Evolutionary conservation across 2,888 invertebrate genomes (phyloP), one percentile per base, ranked within the genome.

Genomic region (Cheilosia grossa): DNA sequence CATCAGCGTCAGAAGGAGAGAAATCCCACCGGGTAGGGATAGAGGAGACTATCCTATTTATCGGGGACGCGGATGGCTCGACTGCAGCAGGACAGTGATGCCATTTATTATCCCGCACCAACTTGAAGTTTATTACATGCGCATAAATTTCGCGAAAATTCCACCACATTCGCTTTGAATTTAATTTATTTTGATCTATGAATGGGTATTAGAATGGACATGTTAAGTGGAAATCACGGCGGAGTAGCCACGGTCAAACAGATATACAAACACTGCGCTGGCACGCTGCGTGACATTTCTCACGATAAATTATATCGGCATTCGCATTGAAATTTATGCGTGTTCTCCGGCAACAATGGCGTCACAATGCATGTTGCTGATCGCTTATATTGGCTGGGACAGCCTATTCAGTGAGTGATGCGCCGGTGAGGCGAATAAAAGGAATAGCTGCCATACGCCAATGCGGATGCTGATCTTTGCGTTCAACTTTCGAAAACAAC

Each of bases 41-140:
- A 69, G 44, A 56, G 42, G 30, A 49, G 59, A 63, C 66, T 79
- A 73, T 61, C 51, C 40, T 27, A 51, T 61, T 40, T 64, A 64
- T 54, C 58, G 44, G 27, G 59, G 42, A 53, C 37, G 63, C 47
- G 73, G 63, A 72, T 59, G 63, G n/a, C 44, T 64, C 70, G 37
- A 27, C 49, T 66, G 70, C 74, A 59, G 77, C 86, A 79, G 86
- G 70, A 82, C 66, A 75, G 61, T 78, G 54, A 80, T 86, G 83
- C 61, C 75, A 87, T 83, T 69, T 86, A 86, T 89, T 88, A 88
- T 88, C 82, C 75, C 56, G 70, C 72, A 79, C 51, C 73, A 74
- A 86, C 75, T 87, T 88, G 89, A 89, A 87, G 88, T 88, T 89
- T 87, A 90, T 83, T 90, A 90, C 89, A 89, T 90, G 90, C 89